Evolutionary conservation across 2,888 invertebrate genomes (phyloP), one percentile per base, ranked within the genome.

Genomic region (Drosophila neutralis): DNA sequence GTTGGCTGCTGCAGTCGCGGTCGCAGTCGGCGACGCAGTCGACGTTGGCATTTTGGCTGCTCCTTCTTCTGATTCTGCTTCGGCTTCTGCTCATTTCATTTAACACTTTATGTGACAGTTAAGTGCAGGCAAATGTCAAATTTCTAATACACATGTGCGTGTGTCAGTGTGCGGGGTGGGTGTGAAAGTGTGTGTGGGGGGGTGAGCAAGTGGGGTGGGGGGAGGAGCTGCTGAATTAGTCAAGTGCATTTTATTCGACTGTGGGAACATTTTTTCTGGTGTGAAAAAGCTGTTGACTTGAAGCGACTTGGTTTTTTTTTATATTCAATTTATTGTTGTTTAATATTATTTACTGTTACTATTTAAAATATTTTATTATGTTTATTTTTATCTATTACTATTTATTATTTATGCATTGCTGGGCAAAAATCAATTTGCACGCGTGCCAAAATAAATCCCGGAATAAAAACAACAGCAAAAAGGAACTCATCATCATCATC

Each of bases 81-180:
- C 82, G 79, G 82, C 82, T 83, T 76, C 81, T 76, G 78, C 81
- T 79, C 87, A 90, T 87, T 87, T 90, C 89, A 83, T 90, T 90
- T 87, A 87, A 87, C 87, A 90, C 90, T 87, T 87, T 90, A 87
- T 87, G 87, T 87, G 87, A 87, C 90, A 87, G 75, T 88, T 88
- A 81, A 87, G 87, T 90, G 87, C 86, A 78, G 79, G 79, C 80
- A 87, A 82, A 83, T 90, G 87, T 90, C 79, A 85, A 90, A 88
- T 88, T 83, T 82, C 80, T 75, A 80, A 85, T 78, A 73, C 89
- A 76, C 77, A 67, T 69, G 15, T n/a, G 40, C 8, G 21, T 54
- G 59, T 48, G 40, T 24, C 1, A 2, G 57, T 38, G 60, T 35
- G 24, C 7, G 15, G 24, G 42, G 13, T 24, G 48, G 56, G 18